These are phyloP conservation scores for Heliothis virescens DNA, from an alignment of 1,140 invertebrate genomes.

Conservation along the genomic window DNA sequence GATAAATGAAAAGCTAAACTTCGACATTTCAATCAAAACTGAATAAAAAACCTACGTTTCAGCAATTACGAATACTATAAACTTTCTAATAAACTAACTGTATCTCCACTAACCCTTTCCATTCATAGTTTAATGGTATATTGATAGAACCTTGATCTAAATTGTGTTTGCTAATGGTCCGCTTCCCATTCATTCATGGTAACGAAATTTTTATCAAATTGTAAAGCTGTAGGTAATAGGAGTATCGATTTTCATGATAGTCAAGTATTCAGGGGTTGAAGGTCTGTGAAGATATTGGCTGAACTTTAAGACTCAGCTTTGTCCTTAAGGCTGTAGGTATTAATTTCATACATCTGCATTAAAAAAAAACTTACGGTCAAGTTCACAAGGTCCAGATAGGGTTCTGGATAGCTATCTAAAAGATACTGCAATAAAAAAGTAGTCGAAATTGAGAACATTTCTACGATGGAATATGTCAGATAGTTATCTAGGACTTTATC, in stretches of 20 bases:
- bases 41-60: not conserved
- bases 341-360: too few species aligned
- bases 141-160: conserved; percentile 44
- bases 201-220: conserved; percentile 6
- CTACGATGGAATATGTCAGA: too few species aligned
- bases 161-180: conserved; percentile 21
- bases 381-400: too few species aligned
- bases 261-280: not conserved
- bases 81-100: conserved; percentile 2
- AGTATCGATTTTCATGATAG: conserved; percentile 1
- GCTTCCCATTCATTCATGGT: conserved; percentile 22
- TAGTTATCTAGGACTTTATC: too few species aligned
- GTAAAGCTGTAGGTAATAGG: conserved; percentile 2
- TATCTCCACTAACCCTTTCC: not conserved
- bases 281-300: not conserved
- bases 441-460: too few species aligned
- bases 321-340: too few species aligned
- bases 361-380: too few species aligned
- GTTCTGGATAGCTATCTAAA: too few species aligned
- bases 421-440: too few species aligned
- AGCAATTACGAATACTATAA: not conserved
- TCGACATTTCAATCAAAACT: conserved; percentile 2
- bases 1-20: not conserved
- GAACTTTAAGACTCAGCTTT: too few species aligned
- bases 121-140: conserved; percentile 40